A percentile compares a stretch with the other conserved stretches of the same genome.
Conservation (phyloP, 2,888 invertebrate genomes). For the Plebejus argus region DNA sequence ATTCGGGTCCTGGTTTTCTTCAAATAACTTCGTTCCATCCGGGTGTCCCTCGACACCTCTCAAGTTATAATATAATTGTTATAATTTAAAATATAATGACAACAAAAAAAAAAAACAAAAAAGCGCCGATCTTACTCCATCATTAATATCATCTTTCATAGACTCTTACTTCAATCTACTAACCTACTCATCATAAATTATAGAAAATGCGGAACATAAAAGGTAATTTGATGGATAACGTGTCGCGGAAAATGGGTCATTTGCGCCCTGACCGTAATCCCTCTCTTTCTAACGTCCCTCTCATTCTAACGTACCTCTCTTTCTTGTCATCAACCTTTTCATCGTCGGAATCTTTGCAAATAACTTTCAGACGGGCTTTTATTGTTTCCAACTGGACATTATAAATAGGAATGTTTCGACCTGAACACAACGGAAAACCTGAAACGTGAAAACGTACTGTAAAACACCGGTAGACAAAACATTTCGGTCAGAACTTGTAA, state of each 20-base stretch:
- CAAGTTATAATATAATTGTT: no score
- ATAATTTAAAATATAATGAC: background rate
- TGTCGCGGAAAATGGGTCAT: conserved; percentile 30
- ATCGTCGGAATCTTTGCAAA: conserved; percentile 29
- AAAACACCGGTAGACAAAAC: background rate
- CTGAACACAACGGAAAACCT: background rate
- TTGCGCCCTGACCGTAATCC: conserved; percentile 30
- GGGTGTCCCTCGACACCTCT: no score
- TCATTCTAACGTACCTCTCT: background rate
- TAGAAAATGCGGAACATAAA: conserved; percentile 11
- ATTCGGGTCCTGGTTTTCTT: background rate
- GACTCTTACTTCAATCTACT: conserved; percentile 1
- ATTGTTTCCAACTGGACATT: conserved; percentile 20
- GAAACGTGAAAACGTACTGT: background rate
- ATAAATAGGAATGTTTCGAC: background rate
- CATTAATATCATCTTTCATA: conserved; percentile 2
- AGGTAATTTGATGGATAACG: conserved; percentile 31
- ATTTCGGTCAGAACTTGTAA: background rate
- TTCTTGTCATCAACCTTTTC: conserved; percentile 15
- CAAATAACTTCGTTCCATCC: background rate
- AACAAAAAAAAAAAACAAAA: background rate
- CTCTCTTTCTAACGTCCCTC: conserved; percentile 6
- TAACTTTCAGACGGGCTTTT: conserved; percentile 14
- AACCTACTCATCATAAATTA: conserved; percentile 17
- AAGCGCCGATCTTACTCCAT: background rate